A percentile compares a stretch with the other conserved stretches of the same genome.
Conservation (phyloP, 2,888 invertebrate species). For the Ochropleura leucogaster region DNA sequence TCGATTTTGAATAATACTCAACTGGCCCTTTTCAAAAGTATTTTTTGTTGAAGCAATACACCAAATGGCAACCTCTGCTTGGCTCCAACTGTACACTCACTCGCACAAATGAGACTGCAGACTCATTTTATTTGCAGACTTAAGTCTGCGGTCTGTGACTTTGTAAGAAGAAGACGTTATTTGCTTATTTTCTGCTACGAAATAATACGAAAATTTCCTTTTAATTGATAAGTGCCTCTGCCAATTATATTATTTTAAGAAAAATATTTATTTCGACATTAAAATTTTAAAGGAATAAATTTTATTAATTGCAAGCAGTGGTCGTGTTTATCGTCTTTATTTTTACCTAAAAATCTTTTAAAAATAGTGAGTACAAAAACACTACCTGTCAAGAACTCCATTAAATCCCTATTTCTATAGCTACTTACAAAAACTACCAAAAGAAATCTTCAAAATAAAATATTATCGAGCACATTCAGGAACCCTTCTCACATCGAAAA, state of each 20-base stretch:
- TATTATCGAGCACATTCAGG: constrained; percentile 48
- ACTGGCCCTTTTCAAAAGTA: no score
- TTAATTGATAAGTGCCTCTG: neutral
- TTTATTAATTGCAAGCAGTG: neutral
- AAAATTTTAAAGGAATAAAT: neutral
- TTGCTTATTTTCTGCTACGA: constrained; percentile 29
- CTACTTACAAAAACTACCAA: constrained; percentile 19
- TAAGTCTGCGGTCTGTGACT: constrained; percentile 21
- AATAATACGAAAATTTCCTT: constrained; percentile 10
- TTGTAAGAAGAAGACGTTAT: constrained; percentile 5
- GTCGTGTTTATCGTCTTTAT: no score
- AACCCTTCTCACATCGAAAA: constrained; percentile 51
- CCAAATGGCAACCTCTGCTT: no score
- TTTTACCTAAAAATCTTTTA: neutral
- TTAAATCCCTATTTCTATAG: constrained; percentile 6
- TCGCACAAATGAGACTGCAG: neutral
- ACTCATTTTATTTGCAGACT: neutral
- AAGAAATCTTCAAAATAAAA: constrained; percentile 54
- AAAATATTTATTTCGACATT: neutral
- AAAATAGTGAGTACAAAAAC: neutral
- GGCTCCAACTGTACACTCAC: neutral
- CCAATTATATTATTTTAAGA: neutral
- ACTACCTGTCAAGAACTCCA: constrained; percentile 1
- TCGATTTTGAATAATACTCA: no score
- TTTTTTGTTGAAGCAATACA: neutral